Percentiles rank a stretch among this genome's conserved stretches.
Evolutionary conservation across 2,113 vertebrate genomes (phyloP).

Genomic region (Emydocephalus ijimae): DNA sequence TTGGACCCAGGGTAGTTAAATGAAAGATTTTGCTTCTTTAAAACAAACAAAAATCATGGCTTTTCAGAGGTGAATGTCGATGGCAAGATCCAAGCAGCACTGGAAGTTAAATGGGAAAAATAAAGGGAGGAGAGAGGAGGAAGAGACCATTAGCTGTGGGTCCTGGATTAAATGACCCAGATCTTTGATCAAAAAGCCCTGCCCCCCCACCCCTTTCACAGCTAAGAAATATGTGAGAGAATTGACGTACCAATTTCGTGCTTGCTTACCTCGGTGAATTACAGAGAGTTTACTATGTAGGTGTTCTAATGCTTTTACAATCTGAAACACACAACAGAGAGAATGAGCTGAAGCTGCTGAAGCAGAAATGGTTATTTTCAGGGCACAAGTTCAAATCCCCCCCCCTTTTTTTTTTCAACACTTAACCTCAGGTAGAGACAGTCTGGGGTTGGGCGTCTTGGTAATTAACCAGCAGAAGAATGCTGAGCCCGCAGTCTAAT

Average conservation of each 20-base stretch:
- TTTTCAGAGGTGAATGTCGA: not conserved
- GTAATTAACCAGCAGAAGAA: not conserved
- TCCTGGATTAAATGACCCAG: not conserved
- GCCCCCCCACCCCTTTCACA: not conserved
- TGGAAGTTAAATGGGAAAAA: not conserved
- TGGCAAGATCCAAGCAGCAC: not conserved
- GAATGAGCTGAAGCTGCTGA: conserved; percentile 34
- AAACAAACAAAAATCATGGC: not conserved
- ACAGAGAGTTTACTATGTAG: conserved; percentile 96
- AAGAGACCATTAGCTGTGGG: not conserved
- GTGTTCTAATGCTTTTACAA: conserved; percentile 95
- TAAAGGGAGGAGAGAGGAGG: too few relatives aligned
- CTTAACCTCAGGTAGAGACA: not conserved
- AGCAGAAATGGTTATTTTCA: conserved; percentile 4
- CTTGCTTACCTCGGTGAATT: conserved; percentile 92
- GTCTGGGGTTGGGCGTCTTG: not conserved
- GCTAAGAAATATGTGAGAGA: not conserved
- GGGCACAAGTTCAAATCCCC: not conserved
- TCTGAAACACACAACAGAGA: conserved; percentile 72
- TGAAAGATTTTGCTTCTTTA: not conserved
- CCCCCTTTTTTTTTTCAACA: not conserved
- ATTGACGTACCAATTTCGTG: not conserved
- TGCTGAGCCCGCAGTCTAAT: conserved; percentile 16
- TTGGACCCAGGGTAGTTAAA: not conserved
- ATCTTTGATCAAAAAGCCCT: not conserved